These are phyloP conservation scores for Cyphomyrus discorhynchus DNA, from an alignment of 2,113 vertebrate species.

Conservation along the genomic window DNA sequence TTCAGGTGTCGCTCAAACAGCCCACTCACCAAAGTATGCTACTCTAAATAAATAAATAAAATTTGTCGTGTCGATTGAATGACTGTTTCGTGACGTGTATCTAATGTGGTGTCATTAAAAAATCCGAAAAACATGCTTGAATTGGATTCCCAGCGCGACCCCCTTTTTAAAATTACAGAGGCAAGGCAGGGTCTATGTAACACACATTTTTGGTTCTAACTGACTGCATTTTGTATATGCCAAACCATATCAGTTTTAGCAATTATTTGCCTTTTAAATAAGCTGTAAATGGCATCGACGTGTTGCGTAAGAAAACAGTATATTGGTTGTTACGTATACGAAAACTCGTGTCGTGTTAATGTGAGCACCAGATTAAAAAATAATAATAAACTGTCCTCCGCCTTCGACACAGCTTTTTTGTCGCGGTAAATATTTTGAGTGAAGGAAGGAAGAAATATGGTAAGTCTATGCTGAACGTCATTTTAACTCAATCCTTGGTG, in stretches of 20 bases:
- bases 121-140: neutral
- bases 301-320: neutral
- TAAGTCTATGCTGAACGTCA: neutral
- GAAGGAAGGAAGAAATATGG: neutral
- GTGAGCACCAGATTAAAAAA: slow-evolving; percentile 24
- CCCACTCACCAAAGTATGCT: slow-evolving; percentile 11
- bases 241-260: neutral
- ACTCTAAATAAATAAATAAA: slow-evolving; percentile 6
- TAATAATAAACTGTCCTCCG: neutral
- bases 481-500: too few relatives aligned
- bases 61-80: neutral
- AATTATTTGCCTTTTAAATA: neutral
- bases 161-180: neutral
- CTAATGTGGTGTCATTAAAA: neutral
- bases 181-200: neutral
- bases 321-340: slow-evolving; percentile 4
- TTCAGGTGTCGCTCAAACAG: slow-evolving; percentile 3
- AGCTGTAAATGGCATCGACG: neutral
- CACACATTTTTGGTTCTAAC: neutral
- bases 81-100: neutral
- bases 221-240: neutral
- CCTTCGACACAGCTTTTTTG: neutral
- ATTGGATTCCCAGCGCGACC: neutral
- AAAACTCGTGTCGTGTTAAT: slow-evolving; percentile 12
- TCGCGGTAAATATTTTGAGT: neutral